Evolutionary conservation across 2,797 vertebrate genomes (phyloP).

Genomic region (Merluccius polli): DNA sequence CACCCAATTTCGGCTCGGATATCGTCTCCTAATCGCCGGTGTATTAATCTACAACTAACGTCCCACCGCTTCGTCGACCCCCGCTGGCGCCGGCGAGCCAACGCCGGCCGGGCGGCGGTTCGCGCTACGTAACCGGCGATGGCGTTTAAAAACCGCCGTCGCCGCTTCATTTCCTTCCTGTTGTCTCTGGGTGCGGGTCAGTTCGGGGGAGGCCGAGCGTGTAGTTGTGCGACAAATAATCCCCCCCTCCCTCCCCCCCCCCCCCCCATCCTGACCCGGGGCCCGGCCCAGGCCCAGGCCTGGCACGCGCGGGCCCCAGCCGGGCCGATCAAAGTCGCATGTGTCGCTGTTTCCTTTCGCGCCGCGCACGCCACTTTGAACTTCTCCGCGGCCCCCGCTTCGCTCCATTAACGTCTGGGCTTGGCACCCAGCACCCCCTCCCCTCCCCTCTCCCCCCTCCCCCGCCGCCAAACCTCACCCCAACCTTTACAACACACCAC

Average conservation of each 20-base stretch:
- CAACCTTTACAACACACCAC: conserved; percentile 72
- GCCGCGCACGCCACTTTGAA: conserved; percentile 57
- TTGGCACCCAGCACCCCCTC: conserved; percentile 42
- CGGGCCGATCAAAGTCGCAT: conserved; percentile 54
- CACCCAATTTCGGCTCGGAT: background rate
- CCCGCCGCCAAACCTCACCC: conserved; percentile 22
- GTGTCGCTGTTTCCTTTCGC: conserved; percentile 25
- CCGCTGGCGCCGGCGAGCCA: too few relatives aligned
- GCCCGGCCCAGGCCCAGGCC: conserved; percentile 36
- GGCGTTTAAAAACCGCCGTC: too few relatives aligned
- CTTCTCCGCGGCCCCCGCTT: conserved; percentile 49
- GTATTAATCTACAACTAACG: too few relatives aligned
- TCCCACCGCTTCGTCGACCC: too few relatives aligned
- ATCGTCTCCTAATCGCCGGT: too few relatives aligned
- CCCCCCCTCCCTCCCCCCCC: conserved; percentile 14
- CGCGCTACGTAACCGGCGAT: too few relatives aligned
- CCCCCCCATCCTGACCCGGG: too few relatives aligned
- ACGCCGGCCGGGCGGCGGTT: too few relatives aligned
- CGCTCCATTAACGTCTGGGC: conserved; percentile 70
- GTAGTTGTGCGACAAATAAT: conserved; percentile 36
- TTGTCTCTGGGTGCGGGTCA: conserved; percentile 12
- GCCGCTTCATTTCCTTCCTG: background rate
- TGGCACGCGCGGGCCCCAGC: conserved; percentile 28
- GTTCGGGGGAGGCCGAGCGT: conserved; percentile 1
- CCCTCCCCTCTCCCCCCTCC: conserved; percentile 31